These are phyloP conservation scores for Galerucella calmariensis DNA, from an alignment of 2,888 invertebrate genomes.

Conservation along the genomic window DNA sequence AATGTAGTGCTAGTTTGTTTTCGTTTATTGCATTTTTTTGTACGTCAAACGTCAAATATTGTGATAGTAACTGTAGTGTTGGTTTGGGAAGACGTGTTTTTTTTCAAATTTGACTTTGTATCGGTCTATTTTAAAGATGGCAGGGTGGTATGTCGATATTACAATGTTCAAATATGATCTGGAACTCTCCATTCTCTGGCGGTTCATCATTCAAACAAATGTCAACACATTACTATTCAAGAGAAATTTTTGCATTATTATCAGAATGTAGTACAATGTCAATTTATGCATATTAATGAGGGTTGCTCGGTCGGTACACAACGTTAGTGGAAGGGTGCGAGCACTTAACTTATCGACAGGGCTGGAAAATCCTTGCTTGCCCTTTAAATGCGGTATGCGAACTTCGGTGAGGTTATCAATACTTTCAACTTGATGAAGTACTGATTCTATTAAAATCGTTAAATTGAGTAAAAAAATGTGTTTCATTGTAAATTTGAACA, in stretches of 20 bases:
- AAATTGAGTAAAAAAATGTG: too few relatives aligned
- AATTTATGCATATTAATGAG: conserved; percentile 61
- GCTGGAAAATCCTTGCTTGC: conserved; percentile 21
- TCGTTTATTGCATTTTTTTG: too few relatives aligned
- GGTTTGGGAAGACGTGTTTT: too few relatives aligned
- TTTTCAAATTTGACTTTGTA: not conserved
- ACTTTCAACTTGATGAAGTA: conserved; percentile 21
- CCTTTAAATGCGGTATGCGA: conserved; percentile 14
- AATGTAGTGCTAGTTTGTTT: too few relatives aligned
- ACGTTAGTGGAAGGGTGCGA: conserved; percentile 43
- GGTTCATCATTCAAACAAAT: conserved; percentile 46
- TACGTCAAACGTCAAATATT: too few relatives aligned
- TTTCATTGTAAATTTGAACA: too few relatives aligned
- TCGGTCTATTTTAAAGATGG: conserved; percentile 44
- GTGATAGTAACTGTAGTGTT: too few relatives aligned
- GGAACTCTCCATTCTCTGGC: conserved; percentile 22
- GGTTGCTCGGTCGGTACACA: conserved; percentile 41
- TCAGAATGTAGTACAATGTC: conserved; percentile 57
- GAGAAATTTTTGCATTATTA: conserved; percentile 58
- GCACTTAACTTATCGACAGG: conserved; percentile 45
- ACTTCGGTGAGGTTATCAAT: conserved; percentile 23
- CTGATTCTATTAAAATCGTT: conserved; percentile 1
- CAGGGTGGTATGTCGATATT: conserved; percentile 48
- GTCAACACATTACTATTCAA: conserved; percentile 58
- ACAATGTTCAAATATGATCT: conserved; percentile 52